Conservation (phyloP, 2,113 vertebrate species). For the Pachyramphus minor region DNA sequence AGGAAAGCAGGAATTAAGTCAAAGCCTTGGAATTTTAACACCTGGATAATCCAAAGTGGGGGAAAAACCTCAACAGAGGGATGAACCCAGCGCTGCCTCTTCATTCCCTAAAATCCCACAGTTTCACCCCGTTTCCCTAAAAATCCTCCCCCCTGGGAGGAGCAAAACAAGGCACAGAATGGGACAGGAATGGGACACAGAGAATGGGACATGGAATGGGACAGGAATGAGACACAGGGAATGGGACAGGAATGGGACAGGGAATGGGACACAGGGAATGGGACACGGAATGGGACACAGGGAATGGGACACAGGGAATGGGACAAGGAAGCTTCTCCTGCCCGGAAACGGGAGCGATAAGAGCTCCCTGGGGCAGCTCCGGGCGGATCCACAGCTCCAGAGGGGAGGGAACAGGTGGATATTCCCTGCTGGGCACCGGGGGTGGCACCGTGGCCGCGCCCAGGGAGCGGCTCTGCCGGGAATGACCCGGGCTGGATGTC, state of each 20-base stretch:
- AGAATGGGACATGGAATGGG: fast-evolving
- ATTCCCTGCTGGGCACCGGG: neutral
- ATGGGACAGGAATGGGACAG: fast-evolving
- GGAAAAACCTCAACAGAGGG: too few relatives aligned
- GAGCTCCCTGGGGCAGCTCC: neutral
- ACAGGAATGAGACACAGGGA: too few relatives aligned
- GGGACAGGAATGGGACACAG: too few relatives aligned
- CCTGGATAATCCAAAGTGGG: neutral
- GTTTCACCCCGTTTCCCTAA: neutral
- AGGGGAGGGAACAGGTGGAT: neutral
- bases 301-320: fast-evolving
- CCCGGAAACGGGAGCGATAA: fast-evolving
- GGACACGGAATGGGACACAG: neutral
- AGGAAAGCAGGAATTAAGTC: neutral
- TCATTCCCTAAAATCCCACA: neutral
- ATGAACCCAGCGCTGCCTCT: neutral
- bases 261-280: neutral
- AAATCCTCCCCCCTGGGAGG: neutral
- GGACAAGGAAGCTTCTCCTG: neutral
- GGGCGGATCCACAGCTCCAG: fast-evolving
- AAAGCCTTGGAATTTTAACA: neutral
- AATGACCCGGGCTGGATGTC: fast-evolving
- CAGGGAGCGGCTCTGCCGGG: neutral
- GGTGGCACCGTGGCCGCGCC: neutral
- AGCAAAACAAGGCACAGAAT: too few relatives aligned